Evolutionary conservation across 2,113 vertebrate genomes (phyloP).

Genomic region (Centropus unirufus): DNA sequence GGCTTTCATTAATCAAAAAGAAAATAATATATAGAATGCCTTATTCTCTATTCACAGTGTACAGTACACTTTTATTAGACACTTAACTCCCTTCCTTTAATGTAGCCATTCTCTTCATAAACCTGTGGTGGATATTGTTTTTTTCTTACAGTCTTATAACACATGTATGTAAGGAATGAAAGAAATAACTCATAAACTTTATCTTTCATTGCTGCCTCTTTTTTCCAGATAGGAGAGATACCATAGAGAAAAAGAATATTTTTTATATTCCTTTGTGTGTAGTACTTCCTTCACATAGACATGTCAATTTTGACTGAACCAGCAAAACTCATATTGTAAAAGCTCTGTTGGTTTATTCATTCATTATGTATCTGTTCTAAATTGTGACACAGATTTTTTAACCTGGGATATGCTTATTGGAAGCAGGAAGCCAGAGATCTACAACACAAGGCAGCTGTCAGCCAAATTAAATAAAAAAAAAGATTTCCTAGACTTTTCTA

Average conservation of each 20-base stretch:
- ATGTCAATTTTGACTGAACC: conserved; percentile 9
- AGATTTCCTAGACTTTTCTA: conserved; percentile 67
- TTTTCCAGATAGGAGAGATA: background rate
- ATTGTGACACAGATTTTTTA: conserved; percentile 36
- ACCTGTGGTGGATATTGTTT: background rate
- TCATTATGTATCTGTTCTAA: conserved; percentile 5
- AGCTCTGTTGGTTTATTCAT: conserved; percentile 1
- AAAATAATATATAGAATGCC: background rate
- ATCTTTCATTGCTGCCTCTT: conserved; percentile 14
- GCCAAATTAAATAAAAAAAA: conserved; percentile 68
- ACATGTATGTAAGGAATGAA: background rate
- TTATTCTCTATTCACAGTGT: background rate
- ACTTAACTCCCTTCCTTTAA: background rate
- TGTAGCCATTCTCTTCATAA: background rate
- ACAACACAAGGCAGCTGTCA: conserved; percentile 58
- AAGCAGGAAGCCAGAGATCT: conserved; percentile 68
- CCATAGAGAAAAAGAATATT: background rate
- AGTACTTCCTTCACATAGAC: background rate
- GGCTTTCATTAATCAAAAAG: conserved; percentile 22
- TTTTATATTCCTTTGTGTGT: background rate
- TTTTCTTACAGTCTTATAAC: conserved; percentile 14
- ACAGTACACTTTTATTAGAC: conserved; percentile 11
- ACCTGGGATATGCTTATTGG: conserved; percentile 11
- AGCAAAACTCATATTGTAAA: background rate
- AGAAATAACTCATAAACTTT: background rate